Base-by-base conservation (phyloP, 2,797 vertebrate species). In the Salarias fasciatus region DNA sequence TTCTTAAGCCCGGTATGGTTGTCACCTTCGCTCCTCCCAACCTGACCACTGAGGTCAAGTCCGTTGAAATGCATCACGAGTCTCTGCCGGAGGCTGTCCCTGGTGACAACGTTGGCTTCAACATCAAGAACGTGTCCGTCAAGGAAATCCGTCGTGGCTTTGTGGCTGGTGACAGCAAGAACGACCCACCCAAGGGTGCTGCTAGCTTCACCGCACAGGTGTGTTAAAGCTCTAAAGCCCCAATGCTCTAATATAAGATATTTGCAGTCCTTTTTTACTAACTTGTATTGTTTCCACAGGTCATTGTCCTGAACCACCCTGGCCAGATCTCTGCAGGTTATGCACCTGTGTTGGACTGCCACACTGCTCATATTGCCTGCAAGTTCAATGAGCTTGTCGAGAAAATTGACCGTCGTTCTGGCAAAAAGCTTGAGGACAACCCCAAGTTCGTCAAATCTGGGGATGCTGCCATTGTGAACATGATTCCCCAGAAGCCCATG, bases 381-480 rank as follows among this genome's bases (percentile, higher is more conserved):
- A 94, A 93, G 80, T 94, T 94, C 84, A 77, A 77, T 1, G 93
- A 95, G 76, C 91, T 95, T 18, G 93, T 90, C 52, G 93, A 95
- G 84, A 94, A 95, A 83, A 95, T 94, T 1, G 94, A 95, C 77
- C 93, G 94, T 44, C 92, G 94, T 73, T 93, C 93, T 1, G 93
- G 93, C 60, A 93, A 94, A 85, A 92, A 92, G 72, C 82, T 93
- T 41, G 93, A 94, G 77, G 92, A 93, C 42, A 60, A 78, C 33
- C 92, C 92, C 56, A 93, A 93, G 63, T 83, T 69, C 7, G 83
- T 93, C 42, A 93, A 93, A 82, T 92, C 91, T 15, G 92, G 92
- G 15, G 91, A 93, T 0, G 92, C 92, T 0, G 92, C 91, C 69
- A 93, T 93, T 6, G 83, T 93, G 28, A 75, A 87, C 28, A 86